phyloP scores from a whole-genome alignment of 2,888 invertebrate genomes.

The Glomeris marginata region DNA sequence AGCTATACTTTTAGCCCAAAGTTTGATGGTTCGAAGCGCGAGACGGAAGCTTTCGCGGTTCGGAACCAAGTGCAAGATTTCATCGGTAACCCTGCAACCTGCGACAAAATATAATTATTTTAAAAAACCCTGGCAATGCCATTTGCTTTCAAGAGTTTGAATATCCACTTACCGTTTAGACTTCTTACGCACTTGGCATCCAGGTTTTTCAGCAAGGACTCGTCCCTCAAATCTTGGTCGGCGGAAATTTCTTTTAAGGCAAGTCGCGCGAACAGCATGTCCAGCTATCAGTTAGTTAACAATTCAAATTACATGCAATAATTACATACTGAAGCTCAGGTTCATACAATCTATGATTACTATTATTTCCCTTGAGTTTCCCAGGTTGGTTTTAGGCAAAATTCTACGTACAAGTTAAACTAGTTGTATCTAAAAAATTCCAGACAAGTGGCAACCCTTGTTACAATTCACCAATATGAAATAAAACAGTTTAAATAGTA shows the following conservation, averaged over 20 bases:
- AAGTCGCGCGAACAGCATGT: constrained; percentile 90
- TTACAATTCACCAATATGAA: too few relatives aligned
- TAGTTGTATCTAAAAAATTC: too few relatives aligned
- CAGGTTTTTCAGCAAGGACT: constrained; percentile 78
- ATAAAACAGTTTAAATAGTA: too few relatives aligned
- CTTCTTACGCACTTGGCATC: constrained; percentile 94
- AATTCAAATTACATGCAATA: too few relatives aligned
- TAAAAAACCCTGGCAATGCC: too few relatives aligned
- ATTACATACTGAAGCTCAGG: too few relatives aligned
- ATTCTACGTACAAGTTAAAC: too few relatives aligned
- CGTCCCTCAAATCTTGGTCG: constrained; percentile 71
- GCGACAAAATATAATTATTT: constrained; percentile 15
- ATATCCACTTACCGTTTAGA: constrained; percentile 51
- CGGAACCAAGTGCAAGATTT: constrained; percentile 89
- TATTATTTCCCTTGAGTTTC: too few relatives aligned
- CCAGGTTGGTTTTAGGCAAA: too few relatives aligned
- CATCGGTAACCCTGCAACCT: constrained; percentile 94
- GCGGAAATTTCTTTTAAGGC: constrained; percentile 93
- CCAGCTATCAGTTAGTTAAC: too few relatives aligned
- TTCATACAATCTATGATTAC: too few relatives aligned
- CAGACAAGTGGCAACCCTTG: too few relatives aligned
- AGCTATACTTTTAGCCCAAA: constrained; percentile 87
- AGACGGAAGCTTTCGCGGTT: constrained; percentile 86
- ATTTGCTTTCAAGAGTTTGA: not conserved
- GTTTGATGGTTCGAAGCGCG: constrained; percentile 83